Evolutionary conservation across 2,797 vertebrate species (phyloP), one percentile per base, ranked within the genome.

Genomic region (Cottoperca gobio): DNA sequence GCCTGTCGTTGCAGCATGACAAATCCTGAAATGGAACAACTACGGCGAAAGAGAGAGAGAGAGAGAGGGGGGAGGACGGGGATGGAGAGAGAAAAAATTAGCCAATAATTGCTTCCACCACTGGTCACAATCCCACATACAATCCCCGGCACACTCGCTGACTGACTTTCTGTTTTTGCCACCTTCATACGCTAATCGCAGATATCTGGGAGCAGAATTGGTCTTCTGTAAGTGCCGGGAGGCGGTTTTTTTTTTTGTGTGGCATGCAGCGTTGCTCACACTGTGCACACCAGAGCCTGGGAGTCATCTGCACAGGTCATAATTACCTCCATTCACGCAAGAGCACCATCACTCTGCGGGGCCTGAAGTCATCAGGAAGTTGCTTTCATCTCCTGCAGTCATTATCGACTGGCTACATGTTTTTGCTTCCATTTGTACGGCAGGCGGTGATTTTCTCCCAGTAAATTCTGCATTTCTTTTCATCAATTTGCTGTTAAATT

Each of bases 1-100:
- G 89, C 79, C 81, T 78, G 74, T 72, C 73, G 43, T 75, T 91
- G 86, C 88, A 64, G 82, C 91, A 80, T 91, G 86, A 90, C 87
- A 70, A 90, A 90, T 88, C 52, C 78, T 76, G 76, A 79, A 86
- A 85, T 72, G 73, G 80, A 80, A 72, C 73, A 82, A 82, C 68
- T 66, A 19, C 26, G 17, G 60, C 58, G 70, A 72, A 74, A 79
- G 35, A 13, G 31, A 49, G 66, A 46, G 12, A 7, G 39, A 5
- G 53, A 2, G 14, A 14, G 6, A 1, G 3, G 17, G 37, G n/a
- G 4, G 12, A 24, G 24, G 13, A 1, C 12, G 26, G 26, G 5
- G 24, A 39, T 63, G 57, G 68, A 12, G 10, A 28, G 39, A 74
- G 62, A 69, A 14, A 31, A 59, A 71, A 66, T 35, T 23, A 45